Base-by-base conservation (phyloP, 2,888 invertebrate genomes). In the Pristionchus arcanus region DNA sequence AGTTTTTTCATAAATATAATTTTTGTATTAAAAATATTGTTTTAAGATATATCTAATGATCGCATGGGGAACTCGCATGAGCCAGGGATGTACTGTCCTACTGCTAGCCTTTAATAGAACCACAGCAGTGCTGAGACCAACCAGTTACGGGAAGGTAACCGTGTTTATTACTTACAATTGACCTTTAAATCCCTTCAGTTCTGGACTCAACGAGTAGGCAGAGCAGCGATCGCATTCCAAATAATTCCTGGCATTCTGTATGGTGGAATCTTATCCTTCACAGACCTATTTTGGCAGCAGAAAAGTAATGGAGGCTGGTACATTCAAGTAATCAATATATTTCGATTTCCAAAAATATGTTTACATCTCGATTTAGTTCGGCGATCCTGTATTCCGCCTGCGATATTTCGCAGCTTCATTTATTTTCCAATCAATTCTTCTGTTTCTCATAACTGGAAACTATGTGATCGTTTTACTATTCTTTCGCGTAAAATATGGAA, bases 21-120 rank as follows among this genome's bases (percentile, higher is more conserved):
- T 42, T 42, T 9, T n/a, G n/a, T n/a, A n/a, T n/a, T n/a, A n/a
- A n/a, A 9, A 42, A 42, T 42, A n/a, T 42, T 42, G 9, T 42
- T 42, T 42, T 68, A 19, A 87, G 87, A 68, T 87, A 9, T 87
- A 87, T 34, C 68, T 87, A 25, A 68, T 68, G 68, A 28, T 87
- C 19, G 87, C 87, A 5, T 87, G 87, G 87, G 68, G 87, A 15
- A 87, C 87, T 42, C 66, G 87, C 42, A 53, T 68, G 68, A 59
- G 87, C n/a, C 87, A 87, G 42, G 87, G 68, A 9, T 68, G 66
- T 16, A 87, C 87, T 2, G 87, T 87, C 3, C 16, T 87, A 1
- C 28, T 87, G 25, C 68, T 87, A 0, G 87, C 87, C 1, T 31
- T 87, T 49, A 87, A 87, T 49, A 55, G 87, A 87, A 87, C 68